A percentile compares a stretch with the other conserved stretches of the same genome.
Evolutionary conservation across 2,888 invertebrate species (phyloP).

Genomic region (Scrobipalpa costella): DNA sequence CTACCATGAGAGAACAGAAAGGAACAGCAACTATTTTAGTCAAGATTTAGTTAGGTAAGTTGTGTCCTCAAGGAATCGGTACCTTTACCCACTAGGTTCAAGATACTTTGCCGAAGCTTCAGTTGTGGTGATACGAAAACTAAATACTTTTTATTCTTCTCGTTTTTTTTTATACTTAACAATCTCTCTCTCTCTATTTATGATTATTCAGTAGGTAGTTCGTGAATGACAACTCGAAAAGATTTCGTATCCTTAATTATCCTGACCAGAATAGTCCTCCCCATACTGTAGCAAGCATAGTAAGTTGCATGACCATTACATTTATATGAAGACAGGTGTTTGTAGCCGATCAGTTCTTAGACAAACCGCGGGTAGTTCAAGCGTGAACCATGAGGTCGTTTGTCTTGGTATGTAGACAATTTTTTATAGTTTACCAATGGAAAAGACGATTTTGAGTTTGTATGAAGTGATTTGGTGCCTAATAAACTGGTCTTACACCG

Average conservation of each 20-base stretch:
- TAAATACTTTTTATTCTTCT: no score
- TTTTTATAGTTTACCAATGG: not conserved
- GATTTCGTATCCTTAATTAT: not conserved
- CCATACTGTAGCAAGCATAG: constrained; percentile 7
- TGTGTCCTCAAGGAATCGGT: no score
- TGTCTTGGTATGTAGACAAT: constrained; percentile 9
- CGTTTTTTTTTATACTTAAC: no score
- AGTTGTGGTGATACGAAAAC: no score
- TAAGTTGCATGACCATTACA: constrained; percentile 1
- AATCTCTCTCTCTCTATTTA: no score
- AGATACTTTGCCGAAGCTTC: no score
- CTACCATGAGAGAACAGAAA: no score
- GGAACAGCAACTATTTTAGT: no score
- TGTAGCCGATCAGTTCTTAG: constrained; percentile 8
- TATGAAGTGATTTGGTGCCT: not conserved
- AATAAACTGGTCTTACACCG: not conserved
- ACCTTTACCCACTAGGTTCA: no score
- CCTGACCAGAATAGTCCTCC: constrained; percentile 6
- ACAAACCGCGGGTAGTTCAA: not conserved
- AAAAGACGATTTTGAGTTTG: no score
- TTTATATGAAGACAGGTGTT: constrained; percentile 16
- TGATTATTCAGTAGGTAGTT: no score
- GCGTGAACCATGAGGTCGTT: constrained; percentile 18
- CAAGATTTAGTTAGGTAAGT: no score
- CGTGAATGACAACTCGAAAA: not conserved